Evolutionary conservation across 1,140 invertebrate species (phyloP), one percentile per base, ranked within the genome.

Genomic region (Lanistes nyassanus): DNA sequence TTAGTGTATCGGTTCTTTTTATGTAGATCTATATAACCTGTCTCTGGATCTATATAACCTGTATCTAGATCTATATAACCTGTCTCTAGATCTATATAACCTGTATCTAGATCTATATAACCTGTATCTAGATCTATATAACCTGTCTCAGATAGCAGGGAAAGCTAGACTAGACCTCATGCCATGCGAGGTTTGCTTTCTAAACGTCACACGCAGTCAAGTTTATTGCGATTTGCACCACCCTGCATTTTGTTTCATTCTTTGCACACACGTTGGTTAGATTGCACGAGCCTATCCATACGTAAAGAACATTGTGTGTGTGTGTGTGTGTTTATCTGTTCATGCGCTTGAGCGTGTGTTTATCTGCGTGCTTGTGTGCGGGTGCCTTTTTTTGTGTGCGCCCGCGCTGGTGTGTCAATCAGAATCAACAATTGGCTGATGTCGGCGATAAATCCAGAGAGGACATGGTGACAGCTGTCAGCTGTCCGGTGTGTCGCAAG

Each of bases 251-350:
- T 69, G 47, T 55, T 26, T 69, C 29, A 53, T 42, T 51, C 42
- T 53, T 42, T 53, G 23, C 29, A 51, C 29, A 51, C 31, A 16
- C 1, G 36, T 29, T 23, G 26, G 67, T 55, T 42, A 31, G 42
- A 16, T 13, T 4, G 47, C 31, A 3, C 53, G n/a, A 31, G 39
- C 53, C 26, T 71, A 36, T 58, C 51, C 37, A 16, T 58, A 55
- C 37, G 47, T 58, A 34, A n/a, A 55, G 37, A 55, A 37, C 51
- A n/a, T 29, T 37, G 29, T 34, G 53, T 13, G 68, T 37, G 29
- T 34, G 68, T 58, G 47, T 58, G 47, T 37, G 51, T 58, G 68
- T 34, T 29, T 56, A 55, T 71, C 51, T 55, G 47, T 58, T 51
- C 56, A 34, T 58, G 53, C 56, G 68, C 29, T 26, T 47, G 53